Conservation (phyloP, 2,888 invertebrate species). For the Phortica okadai region DNA sequence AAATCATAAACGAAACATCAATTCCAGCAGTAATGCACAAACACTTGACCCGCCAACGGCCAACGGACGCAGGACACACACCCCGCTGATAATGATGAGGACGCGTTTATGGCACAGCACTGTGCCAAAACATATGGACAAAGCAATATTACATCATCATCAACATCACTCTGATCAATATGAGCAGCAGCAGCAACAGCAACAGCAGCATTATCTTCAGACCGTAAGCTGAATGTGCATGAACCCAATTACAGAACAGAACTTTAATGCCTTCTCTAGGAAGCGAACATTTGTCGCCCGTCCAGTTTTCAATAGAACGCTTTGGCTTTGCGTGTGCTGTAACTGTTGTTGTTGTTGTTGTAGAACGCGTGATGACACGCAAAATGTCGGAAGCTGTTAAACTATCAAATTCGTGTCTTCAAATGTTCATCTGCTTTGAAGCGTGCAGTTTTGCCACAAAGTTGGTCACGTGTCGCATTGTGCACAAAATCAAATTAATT, state of each 20-base stretch:
- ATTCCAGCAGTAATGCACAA: conserved; percentile 65
- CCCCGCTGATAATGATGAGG: background rate
- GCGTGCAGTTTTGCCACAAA: conserved; percentile 9
- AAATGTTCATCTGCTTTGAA: background rate
- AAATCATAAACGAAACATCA: conserved; percentile 77
- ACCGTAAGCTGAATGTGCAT: conserved; percentile 11
- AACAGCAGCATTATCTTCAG: background rate
- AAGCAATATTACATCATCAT: too few species aligned
- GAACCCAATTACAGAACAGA: conserved; percentile 40
- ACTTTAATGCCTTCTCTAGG: conserved; percentile 49
- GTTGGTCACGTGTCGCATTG: conserved; percentile 13
- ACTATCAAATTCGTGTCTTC: background rate
- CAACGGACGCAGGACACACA: background rate
- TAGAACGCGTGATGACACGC: conserved; percentile 26
- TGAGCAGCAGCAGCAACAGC: background rate
- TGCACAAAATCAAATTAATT: conserved; percentile 56
- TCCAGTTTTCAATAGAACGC: background rate
- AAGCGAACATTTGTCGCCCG: background rate
- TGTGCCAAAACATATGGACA: too few species aligned
- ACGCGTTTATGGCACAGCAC: background rate
- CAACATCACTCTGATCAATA: too few species aligned
- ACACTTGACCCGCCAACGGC: conserved; percentile 69
- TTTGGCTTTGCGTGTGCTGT: conserved; percentile 15
- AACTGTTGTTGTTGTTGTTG: background rate
- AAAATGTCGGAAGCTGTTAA: background rate